A percentile compares a stretch with the other conserved stretches of the same genome.
Evolutionary conservation across 1,140 invertebrate species (phyloP).

Genomic region (Tetramorium simillimum): DNA sequence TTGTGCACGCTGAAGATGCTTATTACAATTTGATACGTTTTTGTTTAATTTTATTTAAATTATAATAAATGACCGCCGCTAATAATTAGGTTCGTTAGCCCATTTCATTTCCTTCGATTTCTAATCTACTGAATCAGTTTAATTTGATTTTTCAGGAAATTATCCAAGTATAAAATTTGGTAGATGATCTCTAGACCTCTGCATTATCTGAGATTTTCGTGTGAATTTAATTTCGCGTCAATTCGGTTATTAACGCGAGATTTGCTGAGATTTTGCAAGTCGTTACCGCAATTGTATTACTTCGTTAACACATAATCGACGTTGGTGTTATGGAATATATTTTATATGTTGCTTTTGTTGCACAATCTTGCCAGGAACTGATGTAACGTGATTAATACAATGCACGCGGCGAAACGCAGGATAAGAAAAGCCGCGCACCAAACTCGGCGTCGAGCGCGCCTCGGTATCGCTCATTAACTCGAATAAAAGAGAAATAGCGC

Average conservation of each 20-base stretch:
- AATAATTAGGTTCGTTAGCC: no score
- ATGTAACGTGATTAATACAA: slow-evolving; percentile 1
- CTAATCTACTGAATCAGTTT: neutral
- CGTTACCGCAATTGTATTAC: neutral
- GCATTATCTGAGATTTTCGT: neutral
- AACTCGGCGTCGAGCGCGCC: neutral
- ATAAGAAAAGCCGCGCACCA: neutral
- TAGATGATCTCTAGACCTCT: neutral
- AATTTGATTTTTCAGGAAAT: neutral
- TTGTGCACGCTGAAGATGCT: no score
- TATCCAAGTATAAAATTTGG: neutral
- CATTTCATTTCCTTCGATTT: no score
- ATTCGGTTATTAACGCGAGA: neutral
- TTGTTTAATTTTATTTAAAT: no score
- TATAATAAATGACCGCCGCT: no score
- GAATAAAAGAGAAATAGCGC: neutral
- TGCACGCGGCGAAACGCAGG: neutral
- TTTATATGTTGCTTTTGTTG: neutral
- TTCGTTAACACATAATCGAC: slow-evolving; percentile 8
- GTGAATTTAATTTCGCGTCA: neutral
- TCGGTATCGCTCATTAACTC: neutral
- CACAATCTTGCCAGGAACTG: neutral
- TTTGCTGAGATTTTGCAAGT: neutral
- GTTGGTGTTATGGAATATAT: neutral
- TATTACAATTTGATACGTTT: no score